Base-by-base conservation (phyloP, 1,140 invertebrate genomes). In the Ptiloglossa arizonensis region DNA sequence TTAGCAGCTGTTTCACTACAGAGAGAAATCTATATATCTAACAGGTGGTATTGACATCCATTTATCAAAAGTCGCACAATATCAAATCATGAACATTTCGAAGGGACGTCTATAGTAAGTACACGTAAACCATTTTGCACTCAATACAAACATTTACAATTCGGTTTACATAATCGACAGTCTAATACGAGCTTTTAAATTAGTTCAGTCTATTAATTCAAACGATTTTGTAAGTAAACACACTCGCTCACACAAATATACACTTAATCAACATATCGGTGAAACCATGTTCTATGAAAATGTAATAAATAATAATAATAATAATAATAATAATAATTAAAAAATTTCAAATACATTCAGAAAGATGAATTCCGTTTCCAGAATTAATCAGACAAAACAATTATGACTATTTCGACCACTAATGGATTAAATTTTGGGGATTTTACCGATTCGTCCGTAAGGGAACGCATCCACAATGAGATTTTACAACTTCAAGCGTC, bases 31-130 rank as follows among this genome's bases (percentile, higher is more conserved):
- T 73, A 64, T 4, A 73, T 41, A 63, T 63, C n/a, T 8, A 50
- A 29, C 32, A 50, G 13, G 32, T 41, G 5, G n/a, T 72, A 73
- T 50, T 48, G 48, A 62, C 52, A 52, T 52, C 32, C 44, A 73
- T 29, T 73, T 73, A 52, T 64, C 60, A 64, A 46, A 64, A 64
- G 17, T 64, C 19, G 13, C 19, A n/a, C 35, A 19, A 50, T 63
- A 73, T 52, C 46, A 17, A 64, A 41, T 52, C 5, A 52, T 22
- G 2, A 63, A 73, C 15, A 24, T 52, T 50, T 72, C 8, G 13
- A 29, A 35, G 27, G 17, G 2, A 19, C 13, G 6, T 52, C 15
- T 41, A 72, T 1, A 24, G 5, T n/a, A n/a, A n/a, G n/a, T n/a
- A n/a, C n/a, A 29, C 35, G 35, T 0, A 57, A 57, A 29, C 9